Evolutionary conservation across 2,113 vertebrate species (phyloP), one percentile per base, ranked within the genome.

Genomic region (Circaetus gallicus): DNA sequence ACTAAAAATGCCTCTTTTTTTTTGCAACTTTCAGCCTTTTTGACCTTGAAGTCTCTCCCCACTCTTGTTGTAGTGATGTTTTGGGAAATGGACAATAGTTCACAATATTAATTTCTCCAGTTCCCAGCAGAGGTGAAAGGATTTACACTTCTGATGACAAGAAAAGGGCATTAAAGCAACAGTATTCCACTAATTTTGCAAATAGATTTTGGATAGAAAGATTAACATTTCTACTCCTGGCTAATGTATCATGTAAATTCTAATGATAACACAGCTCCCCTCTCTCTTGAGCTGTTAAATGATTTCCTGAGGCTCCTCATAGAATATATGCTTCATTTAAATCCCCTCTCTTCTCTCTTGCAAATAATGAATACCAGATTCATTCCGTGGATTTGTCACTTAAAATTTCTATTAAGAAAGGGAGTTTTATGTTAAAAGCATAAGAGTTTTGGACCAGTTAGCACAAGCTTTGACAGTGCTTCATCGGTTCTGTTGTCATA

Each of bases 241-340:
- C 96, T 98, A 98, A 98, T 97, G 97, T 90, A 94, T 98, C 97
- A 93, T 97, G 97, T 95, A 98, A 98, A 98, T 97, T 97, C 97
- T 96, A 95, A 96, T 96, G 97, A 95, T 97, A 97, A 97, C 81
- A 53, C 72, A 53, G 97, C 95, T 95, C 87, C 91, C 89, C 81
- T 45, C 96, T 93, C 67, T 81, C 82, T 43, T 83, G 89, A 96
- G 86, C 96, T 93, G 89, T 91, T 96, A 97, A 98, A 97, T 95
- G 86, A 95, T 97, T 98, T 98, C 98, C 98, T 70, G 91, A 86
- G 97, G 97, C 98, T 97, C 86, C 82, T 83, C 65, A 42, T 91
- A 87, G 94, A 96, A 94, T 91, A 93, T 92, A 96, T 93, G 97
- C 97, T 97, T 96, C 97, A 80, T 92, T 96, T 90, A 95, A 97